Evolutionary conservation across 2,797 vertebrate genomes (phyloP).

Genomic region (Amniataba percoides): DNA sequence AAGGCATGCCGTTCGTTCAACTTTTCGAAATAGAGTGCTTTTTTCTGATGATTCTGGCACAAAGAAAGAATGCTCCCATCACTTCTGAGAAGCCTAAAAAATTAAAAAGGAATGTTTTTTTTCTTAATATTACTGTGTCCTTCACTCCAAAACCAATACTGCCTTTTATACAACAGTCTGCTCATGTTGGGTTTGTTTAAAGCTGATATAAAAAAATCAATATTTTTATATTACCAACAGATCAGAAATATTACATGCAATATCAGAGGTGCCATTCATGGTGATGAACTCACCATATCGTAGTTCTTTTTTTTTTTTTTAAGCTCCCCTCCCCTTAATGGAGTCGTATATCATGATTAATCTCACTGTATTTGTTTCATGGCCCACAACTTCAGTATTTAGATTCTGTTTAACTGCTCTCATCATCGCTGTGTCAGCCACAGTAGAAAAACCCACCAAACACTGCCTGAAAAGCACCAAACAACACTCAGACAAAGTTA

Average conservation of each 20-base stretch:
- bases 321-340: not conserved
- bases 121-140: too few relatives aligned
- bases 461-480: not conserved
- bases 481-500: not conserved
- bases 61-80: not conserved
- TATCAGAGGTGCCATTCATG: not conserved
- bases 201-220: not conserved
- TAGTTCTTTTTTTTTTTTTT: too few relatives aligned
- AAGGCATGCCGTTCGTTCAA: constrained; percentile 6
- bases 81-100: not conserved
- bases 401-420: not conserved
- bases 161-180: not conserved
- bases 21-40: not conserved
- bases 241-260: not conserved
- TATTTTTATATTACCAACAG: not conserved
- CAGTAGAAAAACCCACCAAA: not conserved
- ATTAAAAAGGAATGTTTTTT: not conserved
- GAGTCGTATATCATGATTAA: not conserved
- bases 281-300: not conserved
- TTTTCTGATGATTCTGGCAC: not conserved
- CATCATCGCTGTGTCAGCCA: not conserved
- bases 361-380: not conserved
- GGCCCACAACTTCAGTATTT: not conserved
- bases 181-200: constrained; percentile 1
- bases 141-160: not conserved